These are phyloP conservation scores for Hoplodrina blanda DNA, from an alignment of 2,888 invertebrate species.

Conservation along the genomic window DNA sequence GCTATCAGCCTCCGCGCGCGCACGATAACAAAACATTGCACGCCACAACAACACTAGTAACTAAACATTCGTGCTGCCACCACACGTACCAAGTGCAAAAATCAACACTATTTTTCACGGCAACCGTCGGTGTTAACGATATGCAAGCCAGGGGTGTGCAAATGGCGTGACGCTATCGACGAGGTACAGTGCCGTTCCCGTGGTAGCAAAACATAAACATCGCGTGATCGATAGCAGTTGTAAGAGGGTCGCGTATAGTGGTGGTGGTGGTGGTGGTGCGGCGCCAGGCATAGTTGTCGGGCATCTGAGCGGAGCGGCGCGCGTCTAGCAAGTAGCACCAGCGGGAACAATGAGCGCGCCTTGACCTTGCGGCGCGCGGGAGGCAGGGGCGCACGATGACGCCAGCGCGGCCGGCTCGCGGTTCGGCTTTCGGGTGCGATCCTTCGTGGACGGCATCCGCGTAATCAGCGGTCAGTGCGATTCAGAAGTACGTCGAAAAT, in stretches of 20 bases:
- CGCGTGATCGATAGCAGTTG: slow-evolving; percentile 84
- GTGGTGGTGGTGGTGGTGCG: slow-evolving; percentile 64
- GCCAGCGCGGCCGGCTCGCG: slow-evolving; percentile 87
- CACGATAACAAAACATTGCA: slow-evolving; percentile 70
- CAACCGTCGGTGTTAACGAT: slow-evolving; percentile 55
- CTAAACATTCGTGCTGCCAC: slow-evolving; percentile 53
- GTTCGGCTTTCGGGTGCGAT: slow-evolving; percentile 90
- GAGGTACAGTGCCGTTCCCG: slow-evolving; percentile 82
- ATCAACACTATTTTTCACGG: slow-evolving; percentile 44
- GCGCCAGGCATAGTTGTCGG: slow-evolving; percentile 70
- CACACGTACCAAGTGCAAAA: slow-evolving; percentile 45
- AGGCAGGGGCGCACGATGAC: slow-evolving; percentile 87
- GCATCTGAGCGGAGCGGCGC: slow-evolving; percentile 74
- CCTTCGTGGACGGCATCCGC: slow-evolving; percentile 89
- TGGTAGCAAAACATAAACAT: slow-evolving; percentile 88
- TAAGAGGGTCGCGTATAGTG: slow-evolving; percentile 70
- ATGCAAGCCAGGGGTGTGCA: slow-evolving; percentile 69
- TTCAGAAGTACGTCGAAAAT: slow-evolving; percentile 86
- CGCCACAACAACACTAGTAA: slow-evolving; percentile 60
- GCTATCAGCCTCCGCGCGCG: slow-evolving; percentile 69
- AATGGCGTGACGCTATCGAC: slow-evolving; percentile 73
- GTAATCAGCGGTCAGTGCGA: slow-evolving; percentile 88
- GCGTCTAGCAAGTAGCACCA: slow-evolving; percentile 78
- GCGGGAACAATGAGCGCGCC: slow-evolving; percentile 87
- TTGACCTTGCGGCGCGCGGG: slow-evolving; percentile 89